Percentiles rank a stretch among this genome's conserved stretches.
Conservation (phyloP, 1,140 invertebrate genomes). For the Ips nitidus region DNA sequence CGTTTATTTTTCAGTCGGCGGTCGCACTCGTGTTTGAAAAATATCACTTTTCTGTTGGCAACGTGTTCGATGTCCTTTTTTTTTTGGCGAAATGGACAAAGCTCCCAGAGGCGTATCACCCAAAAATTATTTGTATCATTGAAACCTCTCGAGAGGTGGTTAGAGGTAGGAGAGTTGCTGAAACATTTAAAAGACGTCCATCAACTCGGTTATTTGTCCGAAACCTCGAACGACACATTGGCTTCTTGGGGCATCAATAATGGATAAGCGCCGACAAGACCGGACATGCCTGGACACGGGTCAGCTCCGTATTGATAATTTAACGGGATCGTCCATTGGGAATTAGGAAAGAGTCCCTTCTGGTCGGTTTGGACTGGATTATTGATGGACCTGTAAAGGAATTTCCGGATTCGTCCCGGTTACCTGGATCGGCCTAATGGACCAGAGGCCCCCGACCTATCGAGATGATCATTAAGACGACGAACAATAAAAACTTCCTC, state of each 20-base stretch:
- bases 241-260: conserved; percentile 33
- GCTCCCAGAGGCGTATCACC: too few species aligned
- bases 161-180: not conserved
- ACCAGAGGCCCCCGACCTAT: conserved; percentile 1
- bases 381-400: conserved; percentile 28
- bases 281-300: conserved; percentile 26
- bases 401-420: conserved; percentile 11
- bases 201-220: not conserved
- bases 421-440: conserved; percentile 3
- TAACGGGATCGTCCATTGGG: conserved; percentile 20
- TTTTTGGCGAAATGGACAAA: too few species aligned
- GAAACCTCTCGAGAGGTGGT: not conserved
- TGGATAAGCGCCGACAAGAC: conserved; percentile 29
- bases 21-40: not conserved
- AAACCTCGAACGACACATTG: conserved; percentile 24
- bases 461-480: conserved; percentile 19
- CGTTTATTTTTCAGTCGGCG: conserved; percentile 12
- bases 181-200: not conserved
- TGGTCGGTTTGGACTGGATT: conserved; percentile 26
- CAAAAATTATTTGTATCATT: too few species aligned
- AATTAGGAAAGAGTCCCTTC: conserved; percentile 33
- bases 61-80: not conserved
- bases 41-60: not conserved
- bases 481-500: conserved; percentile 25
- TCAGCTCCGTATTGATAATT: conserved; percentile 30